Base-by-base conservation (phyloP, 2,888 invertebrate genomes). In the Sarcophaga subvicina region DNA sequence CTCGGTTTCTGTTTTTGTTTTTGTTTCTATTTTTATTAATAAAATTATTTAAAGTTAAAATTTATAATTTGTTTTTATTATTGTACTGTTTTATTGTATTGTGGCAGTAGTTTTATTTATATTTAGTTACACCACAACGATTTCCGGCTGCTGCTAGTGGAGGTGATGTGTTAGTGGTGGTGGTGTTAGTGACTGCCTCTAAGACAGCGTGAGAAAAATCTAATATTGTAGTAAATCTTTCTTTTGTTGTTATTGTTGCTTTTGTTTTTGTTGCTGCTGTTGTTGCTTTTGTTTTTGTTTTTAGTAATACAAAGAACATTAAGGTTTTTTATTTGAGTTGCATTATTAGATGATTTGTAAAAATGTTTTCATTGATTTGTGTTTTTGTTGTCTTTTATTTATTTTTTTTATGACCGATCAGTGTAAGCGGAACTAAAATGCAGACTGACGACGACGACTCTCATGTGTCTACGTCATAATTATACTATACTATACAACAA, bases 331-430 rank as follows among this genome's bases (percentile, higher is more conserved):
- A 67, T 45, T 60, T 47, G 49, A n/a, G 3, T 69, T 78, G 67
- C 76, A 84, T 82, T 87, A 84, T 82, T 87, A 87, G 81, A 87
- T 87, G 87, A 87, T 87, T 87, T 84, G 84, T 81, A 76, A 82
- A 76, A 79, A 75, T 79, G 27, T 79, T 54, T 76, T 84, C 66
- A 84, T 82, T 79, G 87, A 84, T 87, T 84, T 79, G 79, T 49
- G 79, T 49, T n/a, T 63, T 80, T 45, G 14, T 20, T 81, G 12
- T 76, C 59, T 70, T 69, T 60, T 22, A 6, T 37, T 59, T 27
- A 25, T 20, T 17, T 49, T 49, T 54, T 45, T 62, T 59, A 11
- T 22, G 4, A 37, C 8, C 49, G 83, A 22, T 17, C 81, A 73
- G 66, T 64, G 76, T 84, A 87, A 84, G 69, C 87, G 87, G 87